Base-by-base conservation (phyloP, 2,113 vertebrate genomes). In the Gobio gobio region DNA sequence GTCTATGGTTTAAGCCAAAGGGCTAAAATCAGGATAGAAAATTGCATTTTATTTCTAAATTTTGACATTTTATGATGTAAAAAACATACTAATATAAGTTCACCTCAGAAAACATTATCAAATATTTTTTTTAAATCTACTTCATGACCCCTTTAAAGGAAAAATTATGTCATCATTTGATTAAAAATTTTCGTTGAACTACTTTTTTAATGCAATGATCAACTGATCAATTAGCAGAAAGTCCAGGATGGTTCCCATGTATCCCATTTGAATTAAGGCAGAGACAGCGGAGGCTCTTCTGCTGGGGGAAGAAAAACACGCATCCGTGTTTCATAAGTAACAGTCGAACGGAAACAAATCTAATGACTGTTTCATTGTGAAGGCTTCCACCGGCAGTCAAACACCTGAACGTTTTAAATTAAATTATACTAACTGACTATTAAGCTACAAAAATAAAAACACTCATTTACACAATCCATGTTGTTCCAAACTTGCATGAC, bases 281-380 rank as follows among this genome's bases (percentile, higher is more conserved):
- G 84, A 88, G 87, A 88, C 84, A 88, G 84, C 80, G 1, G 40
- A 79, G 80, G 74, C 87, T 86, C 75, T 88, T 86, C 84, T 88
- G 87, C 75, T 8, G 36, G 56, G 43, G n/a, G 7, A 79, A 13
- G 33, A 61, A 79, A 63, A 45, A 61, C 18, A 51, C 9, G 1
- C 2, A 33, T 13, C 54, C 2, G 16, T 24, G 29, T 59, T 59
- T 78, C 29, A 16, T 8, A 33, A n/a, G 5, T 12, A n/a, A 72
- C 68, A 45, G 40, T 51, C 47, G 2, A 51, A 36, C 2, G 6
- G 9, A 36, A 56, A 47, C 10, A 47, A 56, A 40, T 33, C 51
- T 9, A 47, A 49, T n/a, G 7, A 16, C 47, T 20, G 45, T n/a
- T 72, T 54, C 3, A 6, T 58, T 40, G 29, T 47, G 22, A 73